These are phyloP conservation scores for Orcinus orca DNA, from an alignment of 2,113 vertebrate species.

Conservation along the genomic window DNA sequence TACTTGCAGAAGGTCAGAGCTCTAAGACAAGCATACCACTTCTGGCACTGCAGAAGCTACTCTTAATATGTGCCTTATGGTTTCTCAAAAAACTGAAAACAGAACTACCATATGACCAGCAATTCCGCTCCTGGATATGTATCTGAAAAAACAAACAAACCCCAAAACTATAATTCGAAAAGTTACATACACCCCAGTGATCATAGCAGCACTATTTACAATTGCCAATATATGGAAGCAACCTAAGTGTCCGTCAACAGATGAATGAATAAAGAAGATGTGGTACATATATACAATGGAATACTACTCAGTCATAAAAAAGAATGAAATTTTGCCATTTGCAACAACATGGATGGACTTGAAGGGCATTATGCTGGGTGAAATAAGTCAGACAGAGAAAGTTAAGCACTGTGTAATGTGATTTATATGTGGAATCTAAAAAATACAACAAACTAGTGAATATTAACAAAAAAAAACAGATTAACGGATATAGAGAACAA, in stretches of 20 bases:
- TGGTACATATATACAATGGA: neutral
- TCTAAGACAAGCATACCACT: neutral
- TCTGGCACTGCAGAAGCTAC: neutral
- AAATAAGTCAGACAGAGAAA: neutral
- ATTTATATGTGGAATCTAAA: neutral
- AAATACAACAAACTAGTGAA: neutral
- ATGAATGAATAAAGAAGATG: neutral
- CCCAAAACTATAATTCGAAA: neutral
- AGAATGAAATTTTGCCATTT: neutral
- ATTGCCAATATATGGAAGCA: neutral
- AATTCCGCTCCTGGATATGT: neutral
- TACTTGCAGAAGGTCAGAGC: neutral
- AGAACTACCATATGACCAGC: neutral
- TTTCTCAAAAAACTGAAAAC: neutral
- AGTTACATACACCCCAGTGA: neutral
- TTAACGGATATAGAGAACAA: neutral
- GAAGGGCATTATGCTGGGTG: neutral
- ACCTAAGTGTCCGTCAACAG: neutral
- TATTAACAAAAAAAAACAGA: neutral
- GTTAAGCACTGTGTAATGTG: neutral
- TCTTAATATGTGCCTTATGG: neutral
- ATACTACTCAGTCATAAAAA: neutral
- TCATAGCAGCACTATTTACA: neutral
- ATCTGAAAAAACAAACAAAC: neutral
- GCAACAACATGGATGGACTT: neutral